These are phyloP conservation scores for Cataglyphis altisquamis DNA, from an alignment of 2,888 invertebrate species.

Conservation along the genomic window DNA sequence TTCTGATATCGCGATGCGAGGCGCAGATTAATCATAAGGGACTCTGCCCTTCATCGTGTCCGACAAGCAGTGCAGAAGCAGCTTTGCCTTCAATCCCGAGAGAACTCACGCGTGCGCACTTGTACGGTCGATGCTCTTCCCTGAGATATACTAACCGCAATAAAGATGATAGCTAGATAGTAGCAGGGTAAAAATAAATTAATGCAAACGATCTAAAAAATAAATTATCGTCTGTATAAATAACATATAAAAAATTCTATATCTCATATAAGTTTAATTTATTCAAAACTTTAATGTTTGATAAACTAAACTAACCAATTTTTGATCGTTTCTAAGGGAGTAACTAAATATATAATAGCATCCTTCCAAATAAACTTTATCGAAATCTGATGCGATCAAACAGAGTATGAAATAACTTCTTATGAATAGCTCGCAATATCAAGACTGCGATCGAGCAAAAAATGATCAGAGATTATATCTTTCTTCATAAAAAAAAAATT, in stretches of 20 bases:
- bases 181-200: not conserved
- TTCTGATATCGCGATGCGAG: slow-evolving; percentile 45
- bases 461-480: not conserved
- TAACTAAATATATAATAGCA: slow-evolving; percentile 23
- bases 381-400: slow-evolving; percentile 1
- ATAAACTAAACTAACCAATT: slow-evolving; percentile 5
- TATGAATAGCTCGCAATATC: not conserved
- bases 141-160: slow-evolving; percentile 28
- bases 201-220: not conserved
- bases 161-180: slow-evolving; percentile 39
- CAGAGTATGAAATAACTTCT: not conserved
- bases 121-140: slow-evolving; percentile 5
- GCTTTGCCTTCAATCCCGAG: slow-evolving; percentile 25
- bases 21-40: slow-evolving; percentile 53
- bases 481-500: slow-evolving; percentile 4
- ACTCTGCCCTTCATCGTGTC: slow-evolving; percentile 37
- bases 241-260: not conserved
- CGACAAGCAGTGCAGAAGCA: slow-evolving; percentile 11
- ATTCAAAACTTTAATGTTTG: not conserved
- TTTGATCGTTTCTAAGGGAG: slow-evolving; percentile 9
- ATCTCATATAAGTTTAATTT: not conserved
- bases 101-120: slow-evolving; percentile 34
- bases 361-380: not conserved
- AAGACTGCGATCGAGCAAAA: not conserved
- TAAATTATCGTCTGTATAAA: not conserved